These are phyloP conservation scores for Plectropomus leopardus DNA, from an alignment of 2,113 vertebrate species.

Conservation along the genomic window DNA sequence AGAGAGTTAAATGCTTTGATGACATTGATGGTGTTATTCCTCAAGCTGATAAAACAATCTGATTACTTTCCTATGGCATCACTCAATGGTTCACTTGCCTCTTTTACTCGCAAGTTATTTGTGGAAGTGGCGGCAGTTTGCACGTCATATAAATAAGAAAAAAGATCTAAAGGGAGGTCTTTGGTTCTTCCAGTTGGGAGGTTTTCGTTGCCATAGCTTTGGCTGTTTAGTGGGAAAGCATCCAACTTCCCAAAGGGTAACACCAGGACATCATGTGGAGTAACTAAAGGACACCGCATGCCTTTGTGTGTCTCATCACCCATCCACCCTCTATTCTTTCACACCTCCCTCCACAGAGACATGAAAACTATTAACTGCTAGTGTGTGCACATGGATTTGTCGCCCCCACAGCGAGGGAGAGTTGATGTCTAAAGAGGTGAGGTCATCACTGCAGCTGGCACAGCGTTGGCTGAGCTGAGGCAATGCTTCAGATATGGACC, in stretches of 20 bases:
- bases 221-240: constrained; percentile 39
- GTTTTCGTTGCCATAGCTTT: constrained; percentile 36
- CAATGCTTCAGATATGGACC: constrained; percentile 67
- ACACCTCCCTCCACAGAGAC: constrained; percentile 42
- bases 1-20: constrained; percentile 17
- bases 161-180: constrained; percentile 17
- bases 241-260: constrained; percentile 46
- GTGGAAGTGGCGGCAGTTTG: not conserved
- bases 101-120: constrained; percentile 25
- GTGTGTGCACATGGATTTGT: constrained; percentile 23
- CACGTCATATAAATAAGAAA: not conserved
- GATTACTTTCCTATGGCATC: constrained; percentile 1
- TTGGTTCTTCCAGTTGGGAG: constrained; percentile 1
- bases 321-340: constrained; percentile 32
- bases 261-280: constrained; percentile 38
- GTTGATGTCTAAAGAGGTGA: constrained; percentile 58
- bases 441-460: constrained; percentile 66
- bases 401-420: constrained; percentile 17
- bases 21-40: constrained; percentile 3
- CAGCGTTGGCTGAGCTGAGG: constrained; percentile 59
- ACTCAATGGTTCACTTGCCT: constrained; percentile 2
- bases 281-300: constrained; percentile 25
- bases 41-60: constrained; percentile 27
- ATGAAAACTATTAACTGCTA: not conserved
- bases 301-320: constrained; percentile 21